Evolutionary conservation across 2,113 vertebrate species (phyloP).

Genomic region (Caretta caretta): DNA sequence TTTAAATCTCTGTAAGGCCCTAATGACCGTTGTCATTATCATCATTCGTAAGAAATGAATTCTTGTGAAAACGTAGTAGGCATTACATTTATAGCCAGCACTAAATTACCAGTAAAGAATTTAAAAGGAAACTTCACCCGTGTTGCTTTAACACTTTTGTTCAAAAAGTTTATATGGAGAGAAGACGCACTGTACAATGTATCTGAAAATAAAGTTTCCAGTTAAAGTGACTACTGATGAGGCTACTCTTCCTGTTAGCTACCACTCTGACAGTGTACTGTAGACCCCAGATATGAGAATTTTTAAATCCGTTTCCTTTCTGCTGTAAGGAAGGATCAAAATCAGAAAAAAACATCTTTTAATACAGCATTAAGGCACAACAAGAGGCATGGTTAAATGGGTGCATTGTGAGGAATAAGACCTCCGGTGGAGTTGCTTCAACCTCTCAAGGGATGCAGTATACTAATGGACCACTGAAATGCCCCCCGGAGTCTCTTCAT

Average conservation of each 20-base stretch:
- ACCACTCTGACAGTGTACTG: neutral
- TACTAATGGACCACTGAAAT: neutral
- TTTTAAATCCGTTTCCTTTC: neutral
- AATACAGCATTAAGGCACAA: neutral
- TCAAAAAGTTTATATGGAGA: neutral
- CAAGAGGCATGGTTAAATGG: neutral
- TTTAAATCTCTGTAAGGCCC: constrained; percentile 74
- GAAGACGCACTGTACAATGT: neutral
- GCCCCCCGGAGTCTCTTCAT: neutral
- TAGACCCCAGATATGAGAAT: neutral
- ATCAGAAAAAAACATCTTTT: neutral
- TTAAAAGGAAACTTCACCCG: constrained; percentile 5
- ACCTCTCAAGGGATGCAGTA: neutral
- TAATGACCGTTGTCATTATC: constrained; percentile 78
- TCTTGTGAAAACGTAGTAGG: constrained; percentile 69
- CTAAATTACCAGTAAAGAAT: constrained; percentile 69
- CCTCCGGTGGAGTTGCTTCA: neutral
- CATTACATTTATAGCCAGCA: constrained; percentile 62
- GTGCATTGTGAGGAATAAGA: neutral
- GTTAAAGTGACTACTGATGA: neutral
- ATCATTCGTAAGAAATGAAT: constrained; percentile 66
- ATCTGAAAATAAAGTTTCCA: constrained; percentile 28
- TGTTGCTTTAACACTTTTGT: neutral
- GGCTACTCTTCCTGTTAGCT: neutral
- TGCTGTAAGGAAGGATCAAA: neutral